Conservation (phyloP, 2,797 vertebrate genomes). For the Gallinago stenura region DNA sequence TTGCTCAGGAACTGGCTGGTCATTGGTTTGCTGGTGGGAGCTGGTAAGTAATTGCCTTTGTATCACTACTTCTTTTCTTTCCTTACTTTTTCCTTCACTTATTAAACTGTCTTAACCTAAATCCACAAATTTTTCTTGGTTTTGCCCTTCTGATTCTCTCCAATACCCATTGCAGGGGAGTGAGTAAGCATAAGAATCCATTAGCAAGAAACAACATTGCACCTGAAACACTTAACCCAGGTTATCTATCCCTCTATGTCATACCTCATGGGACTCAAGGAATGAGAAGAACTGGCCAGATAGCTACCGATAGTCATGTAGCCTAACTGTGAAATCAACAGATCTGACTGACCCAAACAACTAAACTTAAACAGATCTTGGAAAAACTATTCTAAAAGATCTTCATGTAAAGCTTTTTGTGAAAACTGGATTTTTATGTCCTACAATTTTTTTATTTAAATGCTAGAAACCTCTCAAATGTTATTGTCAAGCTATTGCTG, state of each 20-base stretch:
- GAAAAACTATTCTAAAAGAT: background rate
- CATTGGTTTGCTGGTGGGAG: background rate
- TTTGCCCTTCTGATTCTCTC: background rate
- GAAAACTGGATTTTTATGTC: background rate
- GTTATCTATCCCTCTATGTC: background rate
- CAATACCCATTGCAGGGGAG: fast-evolving
- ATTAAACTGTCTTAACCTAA: background rate
- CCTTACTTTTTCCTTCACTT: background rate
- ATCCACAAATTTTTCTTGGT: background rate
- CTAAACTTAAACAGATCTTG: background rate
- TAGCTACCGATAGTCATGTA: background rate
- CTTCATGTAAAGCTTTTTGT: background rate
- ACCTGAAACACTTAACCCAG: background rate
- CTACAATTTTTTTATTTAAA: background rate
- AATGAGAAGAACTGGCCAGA: background rate
- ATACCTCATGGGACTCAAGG: background rate
- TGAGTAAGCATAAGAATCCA: background rate
- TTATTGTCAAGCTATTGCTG: background rate
- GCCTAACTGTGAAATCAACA: background rate
- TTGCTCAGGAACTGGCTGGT: background rate
- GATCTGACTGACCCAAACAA: background rate
- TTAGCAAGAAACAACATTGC: background rate
- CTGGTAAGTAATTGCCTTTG: background rate
- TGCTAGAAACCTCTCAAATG: background rate
- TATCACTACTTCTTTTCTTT: background rate